phyloP scores from a whole-genome alignment of 2,113 vertebrate species.

The Labeo rohita region DNA sequence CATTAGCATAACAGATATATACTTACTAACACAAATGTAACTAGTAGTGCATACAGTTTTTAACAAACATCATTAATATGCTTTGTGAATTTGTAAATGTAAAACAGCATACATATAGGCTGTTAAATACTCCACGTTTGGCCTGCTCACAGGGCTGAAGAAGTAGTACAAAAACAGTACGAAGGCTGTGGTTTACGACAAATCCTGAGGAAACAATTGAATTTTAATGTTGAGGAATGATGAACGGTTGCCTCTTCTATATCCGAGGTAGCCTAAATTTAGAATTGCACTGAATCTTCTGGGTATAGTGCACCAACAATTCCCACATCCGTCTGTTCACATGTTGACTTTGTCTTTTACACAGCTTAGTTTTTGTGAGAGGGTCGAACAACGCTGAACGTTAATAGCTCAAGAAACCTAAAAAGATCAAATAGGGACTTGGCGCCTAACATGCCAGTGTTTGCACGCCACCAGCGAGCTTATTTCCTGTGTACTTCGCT shows the following conservation, averaged over 20 bases:
- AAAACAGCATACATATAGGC: background rate
- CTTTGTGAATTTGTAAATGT: background rate
- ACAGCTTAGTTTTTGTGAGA: background rate
- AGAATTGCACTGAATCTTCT: background rate
- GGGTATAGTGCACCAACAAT: background rate
- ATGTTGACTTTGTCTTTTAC: conserved; percentile 2
- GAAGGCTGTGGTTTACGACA: background rate
- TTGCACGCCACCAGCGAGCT: conserved; percentile 16
- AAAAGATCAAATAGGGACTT: conserved; percentile 31
- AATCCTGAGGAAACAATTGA: background rate
- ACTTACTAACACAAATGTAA: too few relatives aligned
- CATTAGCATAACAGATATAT: too few relatives aligned
- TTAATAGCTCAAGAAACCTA: conserved; percentile 18
- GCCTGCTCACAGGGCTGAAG: background rate
- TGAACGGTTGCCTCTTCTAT: background rate
- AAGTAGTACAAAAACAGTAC: background rate
- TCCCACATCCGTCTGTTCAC: background rate
- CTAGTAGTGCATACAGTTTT: background rate
- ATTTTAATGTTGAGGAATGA: background rate
- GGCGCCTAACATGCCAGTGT: conserved; percentile 4
- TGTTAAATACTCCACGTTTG: background rate
- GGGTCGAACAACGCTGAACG: background rate
- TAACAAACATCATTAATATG: background rate
- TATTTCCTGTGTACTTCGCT: conserved; percentile 22
- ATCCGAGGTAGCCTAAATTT: background rate